These are phyloP conservation scores for Blera fallax DNA, from an alignment of 2,888 invertebrate genomes.

Conservation along the genomic window DNA sequence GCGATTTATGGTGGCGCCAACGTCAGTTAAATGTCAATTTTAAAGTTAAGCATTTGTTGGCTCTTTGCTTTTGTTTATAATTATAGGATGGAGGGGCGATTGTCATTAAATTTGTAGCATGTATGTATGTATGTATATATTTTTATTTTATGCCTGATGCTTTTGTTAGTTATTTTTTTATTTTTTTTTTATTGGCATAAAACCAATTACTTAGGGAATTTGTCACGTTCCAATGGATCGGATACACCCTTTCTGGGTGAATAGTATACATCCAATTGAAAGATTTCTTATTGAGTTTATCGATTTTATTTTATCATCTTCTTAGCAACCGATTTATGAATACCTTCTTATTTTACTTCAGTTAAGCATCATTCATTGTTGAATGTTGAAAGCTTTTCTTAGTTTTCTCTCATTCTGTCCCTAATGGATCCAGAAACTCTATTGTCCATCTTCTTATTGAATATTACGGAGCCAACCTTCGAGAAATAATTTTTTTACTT, in stretches of 20 bases:
- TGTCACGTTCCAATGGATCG: slow-evolving; percentile 22
- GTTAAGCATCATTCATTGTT: slow-evolving; percentile 38
- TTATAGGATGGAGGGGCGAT: not conserved
- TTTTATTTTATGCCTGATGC: slow-evolving; percentile 2
- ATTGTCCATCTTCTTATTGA: slow-evolving; percentile 67
- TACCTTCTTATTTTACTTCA: slow-evolving; percentile 38
- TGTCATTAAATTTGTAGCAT: not conserved
- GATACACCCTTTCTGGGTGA: not conserved
- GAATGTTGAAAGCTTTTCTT: slow-evolving; percentile 59
- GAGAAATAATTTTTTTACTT: slow-evolving; percentile 8
- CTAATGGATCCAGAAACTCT: slow-evolving; percentile 52
- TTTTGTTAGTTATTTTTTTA: not conserved
- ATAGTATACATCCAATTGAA: slow-evolving; percentile 27
- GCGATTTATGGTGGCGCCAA: slow-evolving; percentile 71
- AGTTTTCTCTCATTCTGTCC: slow-evolving; percentile 3
- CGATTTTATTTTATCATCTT: slow-evolving; percentile 20
- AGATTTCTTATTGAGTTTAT: slow-evolving; percentile 53
- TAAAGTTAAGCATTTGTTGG: slow-evolving; percentile 59
- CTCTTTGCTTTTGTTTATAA: slow-evolving; percentile 29
- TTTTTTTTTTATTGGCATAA: not conserved
- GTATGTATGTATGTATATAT: not conserved
- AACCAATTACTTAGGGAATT: slow-evolving; percentile 42
- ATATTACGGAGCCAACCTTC: slow-evolving; percentile 34
- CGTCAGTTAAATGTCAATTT: slow-evolving; percentile 71
- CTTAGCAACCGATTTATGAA: slow-evolving; percentile 45